Conservation (phyloP, 2,888 invertebrate genomes). For the Drosophila aldrichi region DNA sequence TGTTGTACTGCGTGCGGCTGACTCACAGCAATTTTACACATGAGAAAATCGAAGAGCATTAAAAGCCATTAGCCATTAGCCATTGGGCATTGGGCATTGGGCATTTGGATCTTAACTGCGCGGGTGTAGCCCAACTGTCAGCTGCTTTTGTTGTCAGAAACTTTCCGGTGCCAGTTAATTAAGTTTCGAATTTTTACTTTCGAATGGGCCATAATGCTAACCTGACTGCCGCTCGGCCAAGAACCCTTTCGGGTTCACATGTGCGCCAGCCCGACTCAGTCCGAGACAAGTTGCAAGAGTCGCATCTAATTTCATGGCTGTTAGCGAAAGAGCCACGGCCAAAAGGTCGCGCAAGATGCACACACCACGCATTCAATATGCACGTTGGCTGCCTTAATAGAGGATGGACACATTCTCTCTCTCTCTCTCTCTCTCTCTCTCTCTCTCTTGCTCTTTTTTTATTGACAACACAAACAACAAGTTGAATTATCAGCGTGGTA, state of each 20-base stretch:
- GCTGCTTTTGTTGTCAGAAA: conserved; percentile 68
- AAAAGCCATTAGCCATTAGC: conserved; percentile 49
- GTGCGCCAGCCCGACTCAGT: conserved; percentile 48
- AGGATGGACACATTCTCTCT: conserved; percentile 30
- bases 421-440: conserved; percentile 28
- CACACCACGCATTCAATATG: conserved; percentile 68
- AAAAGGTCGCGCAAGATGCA: conserved; percentile 73
- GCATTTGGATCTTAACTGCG: conserved; percentile 64
- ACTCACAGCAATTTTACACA: conserved; percentile 71
- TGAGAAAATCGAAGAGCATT: conserved; percentile 78
- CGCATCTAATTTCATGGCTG: conserved; percentile 78
- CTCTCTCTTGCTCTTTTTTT: conserved; percentile 58
- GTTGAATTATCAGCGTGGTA: conserved; percentile 32
- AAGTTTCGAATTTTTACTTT: conserved; percentile 75
- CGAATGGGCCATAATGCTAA: conserved; percentile 66
- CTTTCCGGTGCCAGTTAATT: conserved; percentile 71
- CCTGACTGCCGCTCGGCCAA: conserved; percentile 40
- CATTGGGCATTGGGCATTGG: conserved; percentile 37
- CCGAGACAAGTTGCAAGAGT: conserved; percentile 57
- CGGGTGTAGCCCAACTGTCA: conserved; percentile 77
- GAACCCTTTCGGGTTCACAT: conserved; percentile 72
- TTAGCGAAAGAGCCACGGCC: conserved; percentile 74
- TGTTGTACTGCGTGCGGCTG: conserved; percentile 11
- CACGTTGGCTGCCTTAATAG: conserved; percentile 47
- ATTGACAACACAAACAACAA: conserved; percentile 64